Base-by-base conservation (phyloP, 1,140 invertebrate genomes). In the Pogonognathellus flavescens region DNA sequence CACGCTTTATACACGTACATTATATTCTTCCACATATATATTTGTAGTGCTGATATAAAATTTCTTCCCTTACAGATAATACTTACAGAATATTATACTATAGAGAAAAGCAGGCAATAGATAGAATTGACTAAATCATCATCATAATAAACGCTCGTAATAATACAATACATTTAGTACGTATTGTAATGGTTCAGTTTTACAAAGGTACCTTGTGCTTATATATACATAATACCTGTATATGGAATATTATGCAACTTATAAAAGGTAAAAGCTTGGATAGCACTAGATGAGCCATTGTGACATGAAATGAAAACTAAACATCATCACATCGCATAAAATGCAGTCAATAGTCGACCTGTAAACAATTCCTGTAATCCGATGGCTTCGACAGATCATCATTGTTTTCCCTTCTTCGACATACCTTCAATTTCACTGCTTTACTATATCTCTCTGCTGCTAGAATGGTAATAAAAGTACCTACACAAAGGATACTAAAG, bases 61-160 rank as follows among this genome's bases (percentile, higher is more conserved):
- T 55, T 55, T 55, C 9, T 14, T 5, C 22, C 3, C 59, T 60
- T 18, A 60, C 14, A 59, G 55, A 14, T 59, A 14, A 25, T 66
- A 22, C 22, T 50, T 16, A 41, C 66, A 31, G 1, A 22, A 72
- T n/a, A 72, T 5, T 41, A 31, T 22, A 11, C 25, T 62, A 25
- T 62, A 55, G 2, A 25, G 62, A 25, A 25, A 66, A 31, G 20
- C 20, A 66, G 62, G 25, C 62, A 66, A 57, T 57, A 14, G 53
- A 57, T 57, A 14, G 53, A 57, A 18, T 76, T 76, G 13, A 76
- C 70, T 76, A 31, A 76, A 76, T 76, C 70, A 76, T 76, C 70
- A 76, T 76, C 25, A 76, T 76, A 76, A 41, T 41, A 76, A 18
- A n/a, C 70, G 14, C n/a, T 50, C 70, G 49, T 41, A 41, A 76